phyloP scores from a whole-genome alignment of 2,888 invertebrate species.

The Perdita meconis region DNA sequence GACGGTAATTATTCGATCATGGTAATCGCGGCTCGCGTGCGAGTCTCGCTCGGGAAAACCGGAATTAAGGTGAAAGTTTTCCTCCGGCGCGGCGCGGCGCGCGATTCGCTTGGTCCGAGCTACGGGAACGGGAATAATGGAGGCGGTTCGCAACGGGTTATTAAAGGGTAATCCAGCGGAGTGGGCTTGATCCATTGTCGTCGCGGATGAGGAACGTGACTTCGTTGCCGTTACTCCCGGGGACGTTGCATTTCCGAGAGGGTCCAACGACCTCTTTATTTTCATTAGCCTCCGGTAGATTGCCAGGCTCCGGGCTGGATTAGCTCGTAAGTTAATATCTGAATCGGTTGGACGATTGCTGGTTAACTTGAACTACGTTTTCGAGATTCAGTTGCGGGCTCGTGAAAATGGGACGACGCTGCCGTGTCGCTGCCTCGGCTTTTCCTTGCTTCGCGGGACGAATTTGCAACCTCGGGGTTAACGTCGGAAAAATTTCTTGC shows the following conservation, averaged over 20 bases:
- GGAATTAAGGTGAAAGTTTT: slow-evolving; percentile 47
- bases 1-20: neutral
- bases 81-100: slow-evolving; percentile 16
- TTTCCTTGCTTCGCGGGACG: neutral
- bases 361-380: slow-evolving; percentile 19
- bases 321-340: slow-evolving; percentile 50
- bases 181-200: slow-evolving; percentile 57
- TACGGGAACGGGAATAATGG: slow-evolving; percentile 30
- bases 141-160: slow-evolving; percentile 40
- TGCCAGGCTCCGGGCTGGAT: slow-evolving; percentile 45
- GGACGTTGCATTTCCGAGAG: slow-evolving; percentile 56
- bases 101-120: slow-evolving; percentile 12
- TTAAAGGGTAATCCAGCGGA: slow-evolving; percentile 58
- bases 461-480: neutral
- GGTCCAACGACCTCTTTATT: slow-evolving; percentile 58
- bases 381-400: slow-evolving; percentile 3
- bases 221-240: slow-evolving; percentile 43
- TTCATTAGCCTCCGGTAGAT: slow-evolving; percentile 57
- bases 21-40: slow-evolving; percentile 32
- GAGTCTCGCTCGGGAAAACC: slow-evolving; percentile 8
- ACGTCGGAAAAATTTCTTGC: neutral
- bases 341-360: slow-evolving; percentile 46
- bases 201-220: slow-evolving; percentile 50
- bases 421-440: neutral
- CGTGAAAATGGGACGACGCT: neutral